Evolutionary conservation across 2,888 invertebrate species (phyloP).

Genomic region (Masnerella sp.): DNA sequence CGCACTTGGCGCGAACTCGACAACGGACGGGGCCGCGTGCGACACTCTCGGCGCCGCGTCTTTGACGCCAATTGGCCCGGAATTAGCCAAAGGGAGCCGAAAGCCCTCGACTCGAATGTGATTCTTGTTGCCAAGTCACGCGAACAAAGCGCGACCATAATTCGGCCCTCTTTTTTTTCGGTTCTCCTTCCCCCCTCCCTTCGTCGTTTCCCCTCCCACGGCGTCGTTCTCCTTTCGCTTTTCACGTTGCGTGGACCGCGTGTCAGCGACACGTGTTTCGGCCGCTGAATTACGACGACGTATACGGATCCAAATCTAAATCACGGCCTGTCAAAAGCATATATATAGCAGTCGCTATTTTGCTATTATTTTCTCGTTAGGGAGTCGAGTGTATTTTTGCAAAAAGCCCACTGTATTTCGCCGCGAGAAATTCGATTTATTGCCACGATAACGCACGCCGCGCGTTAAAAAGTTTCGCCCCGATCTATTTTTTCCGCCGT

Average conservation of each 20-base stretch:
- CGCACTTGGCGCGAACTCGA: too few species aligned
- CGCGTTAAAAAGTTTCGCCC: conserved; percentile 50
- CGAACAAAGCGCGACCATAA: conserved; percentile 48
- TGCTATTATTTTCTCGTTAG: conserved; percentile 61
- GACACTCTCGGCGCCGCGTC: too few species aligned
- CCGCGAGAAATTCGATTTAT: conserved; percentile 59
- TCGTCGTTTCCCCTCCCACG: neutral
- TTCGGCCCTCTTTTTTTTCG: conserved; percentile 42
- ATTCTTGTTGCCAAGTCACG: conserved; percentile 54
- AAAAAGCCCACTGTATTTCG: conserved; percentile 57
- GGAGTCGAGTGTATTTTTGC: conserved; percentile 58
- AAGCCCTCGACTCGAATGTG: conserved; percentile 61
- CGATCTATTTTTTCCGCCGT: conserved; percentile 5
- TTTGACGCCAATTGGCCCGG: conserved; percentile 5
- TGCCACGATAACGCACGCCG: conserved; percentile 56
- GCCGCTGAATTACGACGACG: conserved; percentile 57
- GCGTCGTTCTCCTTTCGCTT: conserved; percentile 41
- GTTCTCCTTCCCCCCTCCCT: conserved; percentile 3
- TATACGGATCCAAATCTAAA: conserved; percentile 61
- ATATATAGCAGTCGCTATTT: conserved; percentile 54
- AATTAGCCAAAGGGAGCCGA: too few species aligned
- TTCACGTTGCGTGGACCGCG: conserved; percentile 53
- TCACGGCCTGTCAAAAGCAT: conserved; percentile 63
- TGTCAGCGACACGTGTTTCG: conserved; percentile 63
- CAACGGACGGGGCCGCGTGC: too few species aligned